Percentiles rank a stretch among this genome's conserved stretches.
phyloP scores from a whole-genome alignment of 2,888 invertebrate genomes.

The Phengaris alcon region DNA sequence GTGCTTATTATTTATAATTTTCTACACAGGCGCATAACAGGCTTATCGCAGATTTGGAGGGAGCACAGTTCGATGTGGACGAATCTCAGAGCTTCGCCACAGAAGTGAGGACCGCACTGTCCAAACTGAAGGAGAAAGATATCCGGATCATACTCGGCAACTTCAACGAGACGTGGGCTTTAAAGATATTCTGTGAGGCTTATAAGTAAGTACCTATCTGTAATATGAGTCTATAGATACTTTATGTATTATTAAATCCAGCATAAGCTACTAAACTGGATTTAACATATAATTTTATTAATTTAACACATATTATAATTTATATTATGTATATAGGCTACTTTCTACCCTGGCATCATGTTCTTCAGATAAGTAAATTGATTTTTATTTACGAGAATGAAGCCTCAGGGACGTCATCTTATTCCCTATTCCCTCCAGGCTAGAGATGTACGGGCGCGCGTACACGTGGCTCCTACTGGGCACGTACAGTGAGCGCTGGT shows the following conservation, averaged over 20 bases:
- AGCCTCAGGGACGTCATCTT: too few relatives aligned
- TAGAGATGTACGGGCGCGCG: slow-evolving; percentile 93
- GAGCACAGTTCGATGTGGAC: slow-evolving; percentile 87
- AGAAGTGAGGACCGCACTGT: slow-evolving; percentile 89
- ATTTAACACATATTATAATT: too few relatives aligned
- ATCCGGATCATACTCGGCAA: slow-evolving; percentile 97
- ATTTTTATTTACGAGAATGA: too few relatives aligned
- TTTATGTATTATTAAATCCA: too few relatives aligned
- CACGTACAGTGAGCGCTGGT: slow-evolving; percentile 91
- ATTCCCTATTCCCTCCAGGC: slow-evolving; percentile 57
- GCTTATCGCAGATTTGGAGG: slow-evolving; percentile 91
- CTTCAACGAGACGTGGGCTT: slow-evolving; percentile 96
- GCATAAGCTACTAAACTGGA: too few relatives aligned
- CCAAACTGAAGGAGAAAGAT: slow-evolving; percentile 92
- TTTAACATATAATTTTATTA: too few relatives aligned
- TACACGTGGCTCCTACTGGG: slow-evolving; percentile 98
- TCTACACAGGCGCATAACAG: slow-evolving; percentile 88
- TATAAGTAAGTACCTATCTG: slow-evolving; percentile 77
- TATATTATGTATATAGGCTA: too few relatives aligned
- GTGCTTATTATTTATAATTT: background rate
- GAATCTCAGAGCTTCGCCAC: slow-evolving; percentile 95
- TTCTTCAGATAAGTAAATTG: too few relatives aligned
- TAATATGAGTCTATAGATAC: too few relatives aligned
- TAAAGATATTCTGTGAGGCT: slow-evolving; percentile 92
- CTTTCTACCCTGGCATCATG: too few relatives aligned